Evolutionary conservation across 2,797 vertebrate genomes (phyloP), one percentile per base, ranked within the genome.

Genomic region (Cyclopterus lumpus): DNA sequence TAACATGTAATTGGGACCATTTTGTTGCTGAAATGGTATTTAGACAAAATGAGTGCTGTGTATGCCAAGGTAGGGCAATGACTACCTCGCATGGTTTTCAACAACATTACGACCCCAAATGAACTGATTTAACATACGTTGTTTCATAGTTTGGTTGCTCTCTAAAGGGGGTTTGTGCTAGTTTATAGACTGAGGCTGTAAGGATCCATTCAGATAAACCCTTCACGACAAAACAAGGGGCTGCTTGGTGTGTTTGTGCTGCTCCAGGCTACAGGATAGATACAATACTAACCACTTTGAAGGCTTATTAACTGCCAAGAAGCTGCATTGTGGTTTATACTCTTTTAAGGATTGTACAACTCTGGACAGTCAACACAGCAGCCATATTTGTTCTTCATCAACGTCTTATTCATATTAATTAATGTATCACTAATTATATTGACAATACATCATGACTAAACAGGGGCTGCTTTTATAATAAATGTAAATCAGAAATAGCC

Each of bases 1-100:
- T 85, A 85, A 71, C 77, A 84, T 28, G 76, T 81, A 82, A 87
- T 55, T 44, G 34, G 40, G 38, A 58, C 49, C 40, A 58, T 85
- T 85, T 86, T 75, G 75, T 64, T 64, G 53, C n/a, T 77, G 8
- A 64, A 79, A 62, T 73, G 6, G 16, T 68, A 67, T 82, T 77
- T n/a, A 61, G 15, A 36, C 59, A 30, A 73, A 12, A 38, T 22
- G 7, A 66, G 48, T 46, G 38, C 53, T 57, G 32, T 34, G 60
- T 80, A 70, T 63, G 51, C 26, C 30, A 26, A 57, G 22, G 3
- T 55, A 51, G 18, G 32, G 16, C 42, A 59, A 57, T 22, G 60
- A 73, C 57, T 42, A 51, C 12, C 49, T 64, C 24, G 7, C 2
- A 34, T 34, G 9, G 22, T 20, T 62, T 53, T 22, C 6, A 61